Conservation (phyloP, 2,113 vertebrate species). For the Crotalus viridis region DNA sequence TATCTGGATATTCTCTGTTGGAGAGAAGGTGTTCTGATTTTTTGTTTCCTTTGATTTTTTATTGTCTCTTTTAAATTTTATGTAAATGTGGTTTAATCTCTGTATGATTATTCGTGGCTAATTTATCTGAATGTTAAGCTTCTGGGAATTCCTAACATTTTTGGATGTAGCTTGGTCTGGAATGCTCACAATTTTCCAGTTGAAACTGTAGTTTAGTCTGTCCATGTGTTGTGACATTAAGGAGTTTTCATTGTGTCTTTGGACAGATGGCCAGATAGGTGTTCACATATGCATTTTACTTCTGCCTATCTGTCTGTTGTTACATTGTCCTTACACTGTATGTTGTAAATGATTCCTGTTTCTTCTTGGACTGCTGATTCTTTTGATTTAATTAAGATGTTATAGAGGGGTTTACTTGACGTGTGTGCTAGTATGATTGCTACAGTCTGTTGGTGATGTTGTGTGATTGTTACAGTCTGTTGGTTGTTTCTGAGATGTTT, state of each 20-base stretch:
- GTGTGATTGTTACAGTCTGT: background rate
- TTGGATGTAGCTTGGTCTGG: background rate
- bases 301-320: background rate
- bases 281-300: background rate
- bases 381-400: background rate
- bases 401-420: background rate
- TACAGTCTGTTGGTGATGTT: background rate
- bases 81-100: background rate
- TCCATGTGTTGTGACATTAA: background rate
- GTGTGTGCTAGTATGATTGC: background rate
- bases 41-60: background rate
- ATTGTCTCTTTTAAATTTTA: background rate
- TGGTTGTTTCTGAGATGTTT: background rate
- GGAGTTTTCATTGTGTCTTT: background rate
- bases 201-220: background rate
- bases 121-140: background rate
- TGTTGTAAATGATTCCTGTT: background rate
- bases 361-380: background rate
- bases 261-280: background rate
- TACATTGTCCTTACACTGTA: background rate
- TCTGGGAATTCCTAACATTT: background rate
- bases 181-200: background rate
- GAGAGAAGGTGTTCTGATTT: background rate
- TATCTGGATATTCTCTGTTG: background rate
- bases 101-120: background rate